These are phyloP conservation scores for Octonoba sinensis DNA, from an alignment of 2,888 invertebrate genomes.

Conservation along the genomic window DNA sequence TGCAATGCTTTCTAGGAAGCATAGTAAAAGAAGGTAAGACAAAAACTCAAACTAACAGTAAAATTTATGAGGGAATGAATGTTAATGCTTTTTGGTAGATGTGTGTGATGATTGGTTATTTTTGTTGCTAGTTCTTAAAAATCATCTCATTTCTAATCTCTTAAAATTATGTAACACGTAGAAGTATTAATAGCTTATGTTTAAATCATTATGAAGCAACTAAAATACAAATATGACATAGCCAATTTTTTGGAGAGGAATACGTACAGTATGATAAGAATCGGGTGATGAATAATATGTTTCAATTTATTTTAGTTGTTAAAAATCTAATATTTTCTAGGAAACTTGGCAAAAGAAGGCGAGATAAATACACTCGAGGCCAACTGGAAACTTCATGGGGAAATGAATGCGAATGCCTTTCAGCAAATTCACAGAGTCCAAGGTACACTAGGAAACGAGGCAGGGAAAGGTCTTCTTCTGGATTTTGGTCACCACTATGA, in stretches of 20 bases:
- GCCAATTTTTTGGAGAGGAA: too few relatives aligned
- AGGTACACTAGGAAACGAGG: conserved; percentile 27
- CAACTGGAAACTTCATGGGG: conserved; percentile 32
- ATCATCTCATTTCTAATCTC: too few relatives aligned
- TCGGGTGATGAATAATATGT: too few relatives aligned
- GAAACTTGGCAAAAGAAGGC: conserved; percentile 50
- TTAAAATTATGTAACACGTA: too few relatives aligned
- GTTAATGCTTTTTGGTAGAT: conserved; percentile 44
- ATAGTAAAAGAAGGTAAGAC: conserved; percentile 38
- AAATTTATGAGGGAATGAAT: conserved; percentile 28
- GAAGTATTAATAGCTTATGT: too few relatives aligned
- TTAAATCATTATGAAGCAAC: too few relatives aligned
- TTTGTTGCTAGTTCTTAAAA: too few relatives aligned
- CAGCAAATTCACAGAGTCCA: conserved; percentile 35
- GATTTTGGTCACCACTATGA: conserved; percentile 38
- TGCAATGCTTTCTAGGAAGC: conserved; percentile 23
- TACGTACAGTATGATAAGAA: too few relatives aligned
- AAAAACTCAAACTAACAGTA: conserved; percentile 23
- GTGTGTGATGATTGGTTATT: too few relatives aligned
- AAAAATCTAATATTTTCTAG: background rate
- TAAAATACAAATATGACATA: too few relatives aligned
- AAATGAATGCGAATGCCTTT: conserved; percentile 43
- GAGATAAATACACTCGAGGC: conserved; percentile 6
- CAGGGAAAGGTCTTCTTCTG: conserved; percentile 23
- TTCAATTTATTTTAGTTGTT: too few relatives aligned